Evolutionary conservation across 2,888 invertebrate genomes (phyloP).

Genomic region (Pedicia rivosa): DNA sequence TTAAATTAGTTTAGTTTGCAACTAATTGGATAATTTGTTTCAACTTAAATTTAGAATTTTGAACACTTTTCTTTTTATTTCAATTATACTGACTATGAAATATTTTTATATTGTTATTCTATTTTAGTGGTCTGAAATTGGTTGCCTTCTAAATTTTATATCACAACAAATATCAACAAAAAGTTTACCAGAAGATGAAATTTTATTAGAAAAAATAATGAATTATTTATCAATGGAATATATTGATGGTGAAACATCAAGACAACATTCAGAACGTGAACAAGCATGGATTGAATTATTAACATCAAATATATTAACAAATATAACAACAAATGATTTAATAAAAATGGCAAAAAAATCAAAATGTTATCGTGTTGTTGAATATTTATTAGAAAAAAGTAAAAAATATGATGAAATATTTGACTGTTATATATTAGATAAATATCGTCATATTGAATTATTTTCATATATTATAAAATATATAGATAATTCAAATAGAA

Average conservation of each 20-base stretch:
- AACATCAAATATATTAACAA: slow-evolving; percentile 39
- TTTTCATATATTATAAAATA: slow-evolving; percentile 38
- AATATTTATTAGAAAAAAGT: slow-evolving; percentile 46
- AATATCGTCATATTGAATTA: slow-evolving; percentile 41
- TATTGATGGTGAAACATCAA: slow-evolving; percentile 25
- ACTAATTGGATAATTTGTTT: too few relatives aligned
- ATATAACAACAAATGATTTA: slow-evolving; percentile 40
- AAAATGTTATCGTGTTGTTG: slow-evolving; percentile 53
- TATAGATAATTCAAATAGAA: slow-evolving; percentile 27
- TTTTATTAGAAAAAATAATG: slow-evolving; percentile 41
- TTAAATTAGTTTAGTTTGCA: not conserved
- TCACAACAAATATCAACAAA: slow-evolving; percentile 43
- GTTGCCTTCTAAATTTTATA: slow-evolving; percentile 46
- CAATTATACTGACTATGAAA: too few relatives aligned
- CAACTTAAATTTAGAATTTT: too few relatives aligned
- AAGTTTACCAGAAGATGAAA: slow-evolving; percentile 27
- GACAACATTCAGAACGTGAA: slow-evolving; percentile 50
- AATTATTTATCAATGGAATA: slow-evolving; percentile 38
- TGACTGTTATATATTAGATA: slow-evolving; percentile 49
- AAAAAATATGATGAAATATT: slow-evolving; percentile 46
- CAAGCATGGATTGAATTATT: slow-evolving; percentile 56
- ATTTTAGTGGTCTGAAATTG: slow-evolving; percentile 33
- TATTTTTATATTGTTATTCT: not conserved
- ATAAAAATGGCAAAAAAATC: slow-evolving; percentile 44
- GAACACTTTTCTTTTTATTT: too few relatives aligned